Base-by-base conservation (phyloP, 2,113 vertebrate genomes). In the Coregonus clupeaformis region DNA sequence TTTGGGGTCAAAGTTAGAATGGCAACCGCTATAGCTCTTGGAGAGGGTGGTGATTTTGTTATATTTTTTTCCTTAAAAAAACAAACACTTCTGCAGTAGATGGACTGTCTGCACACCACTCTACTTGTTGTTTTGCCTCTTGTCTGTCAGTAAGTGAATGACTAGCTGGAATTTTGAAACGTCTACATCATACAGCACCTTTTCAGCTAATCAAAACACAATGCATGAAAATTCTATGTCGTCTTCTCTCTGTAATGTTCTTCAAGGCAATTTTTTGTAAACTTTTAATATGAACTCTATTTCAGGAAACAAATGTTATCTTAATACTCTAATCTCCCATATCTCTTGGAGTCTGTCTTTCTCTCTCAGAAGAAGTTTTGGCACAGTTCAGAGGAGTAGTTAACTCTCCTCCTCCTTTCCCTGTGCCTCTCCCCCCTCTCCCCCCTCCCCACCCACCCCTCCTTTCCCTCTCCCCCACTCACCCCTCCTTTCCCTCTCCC, bases 1-100 rank as follows among this genome's bases (percentile, higher is more conserved):
- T n/a, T n/a, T n/a, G n/a, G 30, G 47, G 25, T 76, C 45, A 75
- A 60, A 74, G 13, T 67, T 57, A 52, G 57, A 52, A n/a, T 52
- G 20, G 32, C 52, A 45, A 22, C 57, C 30, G 18, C 69, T 72
- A 20, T 42, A 65, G 57, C 3, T 3, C 47, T 18, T 60, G 27
- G 62, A 49, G 13, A 67, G 18, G 5, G 16, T 24, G 49, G 3
- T 27, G 12, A 3, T 25, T n/a, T 3, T 75, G 27, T 68, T 68
- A 9, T 0, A 11, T 42, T 55, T n/a, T n/a, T n/a, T n/a, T n/a
- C n/a, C n/a, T n/a, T n/a, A n/a, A n/a, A n/a, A n/a, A n/a, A n/a
- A n/a, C n/a, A n/a, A n/a, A n/a, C n/a, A n/a, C n/a, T n/a, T 42
- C 9, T 42, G 36, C 36, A 5, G 4, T 20, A 55, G 52, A 18